A percentile compares a stretch with the other conserved stretches of the same genome.
Evolutionary conservation across 2,888 invertebrate species (phyloP).

Genomic region (Hermodice carunculata): DNA sequence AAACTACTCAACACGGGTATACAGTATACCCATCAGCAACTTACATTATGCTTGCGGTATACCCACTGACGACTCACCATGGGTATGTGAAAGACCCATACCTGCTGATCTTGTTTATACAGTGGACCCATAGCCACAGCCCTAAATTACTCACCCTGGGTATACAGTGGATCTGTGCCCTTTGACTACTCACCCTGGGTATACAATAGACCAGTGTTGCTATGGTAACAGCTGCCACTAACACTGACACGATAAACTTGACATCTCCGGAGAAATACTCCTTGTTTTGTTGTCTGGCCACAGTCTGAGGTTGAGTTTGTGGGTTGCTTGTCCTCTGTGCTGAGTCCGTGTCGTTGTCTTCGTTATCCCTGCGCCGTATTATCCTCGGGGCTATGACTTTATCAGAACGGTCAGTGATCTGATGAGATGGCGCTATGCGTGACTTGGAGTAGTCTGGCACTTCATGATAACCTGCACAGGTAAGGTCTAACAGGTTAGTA

Average conservation of each 20-base stretch:
- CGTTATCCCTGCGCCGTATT: background rate
- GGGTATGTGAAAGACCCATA: no score
- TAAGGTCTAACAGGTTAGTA: background rate
- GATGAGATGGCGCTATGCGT: constrained; percentile 51
- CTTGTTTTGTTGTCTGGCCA: background rate
- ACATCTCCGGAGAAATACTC: constrained; percentile 49
- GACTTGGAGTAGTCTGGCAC: constrained; percentile 57
- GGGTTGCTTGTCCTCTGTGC: background rate
- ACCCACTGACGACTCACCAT: no score
- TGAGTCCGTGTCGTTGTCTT: background rate
- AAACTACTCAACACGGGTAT: no score
- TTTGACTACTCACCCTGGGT: constrained; percentile 51
- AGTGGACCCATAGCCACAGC: no score
- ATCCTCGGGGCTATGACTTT: background rate
- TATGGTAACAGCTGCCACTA: constrained; percentile 47
- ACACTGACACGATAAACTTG: constrained; percentile 53
- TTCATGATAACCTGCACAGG: constrained; percentile 63
- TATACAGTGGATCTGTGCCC: no score
- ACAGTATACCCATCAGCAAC: no score
- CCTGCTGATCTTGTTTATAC: no score
- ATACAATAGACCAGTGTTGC: constrained; percentile 43
- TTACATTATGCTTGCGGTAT: no score
- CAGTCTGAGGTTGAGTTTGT: background rate
- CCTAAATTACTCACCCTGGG: constrained; percentile 53
- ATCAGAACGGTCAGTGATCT: constrained; percentile 50